Percentiles rank a stretch among this genome's conserved stretches.
phyloP scores from a whole-genome alignment of 1,140 invertebrate genomes.

The Colletes latitarsis region DNA sequence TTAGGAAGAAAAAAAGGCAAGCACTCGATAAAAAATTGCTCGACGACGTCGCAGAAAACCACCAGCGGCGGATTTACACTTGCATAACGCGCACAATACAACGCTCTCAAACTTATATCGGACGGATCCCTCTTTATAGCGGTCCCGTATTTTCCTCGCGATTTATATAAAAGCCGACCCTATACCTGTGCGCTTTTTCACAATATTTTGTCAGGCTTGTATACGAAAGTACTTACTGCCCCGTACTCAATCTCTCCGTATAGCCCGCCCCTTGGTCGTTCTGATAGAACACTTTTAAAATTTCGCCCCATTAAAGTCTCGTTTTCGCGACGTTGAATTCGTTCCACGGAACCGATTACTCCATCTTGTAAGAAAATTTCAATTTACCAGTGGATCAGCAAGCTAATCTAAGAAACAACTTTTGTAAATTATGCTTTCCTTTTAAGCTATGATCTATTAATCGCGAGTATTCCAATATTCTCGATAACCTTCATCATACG shows the following conservation, averaged over 20 bases:
- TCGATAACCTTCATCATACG: too few relatives aligned
- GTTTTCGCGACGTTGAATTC: background rate
- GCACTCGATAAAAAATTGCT: background rate
- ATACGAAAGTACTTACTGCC: slow-evolving; percentile 38
- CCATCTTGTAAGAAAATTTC: background rate
- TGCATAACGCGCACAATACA: background rate
- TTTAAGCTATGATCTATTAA: too few relatives aligned
- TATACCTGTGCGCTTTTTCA: slow-evolving; percentile 51
- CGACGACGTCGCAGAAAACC: background rate
- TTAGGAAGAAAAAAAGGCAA: too few relatives aligned
- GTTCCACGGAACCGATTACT: background rate
- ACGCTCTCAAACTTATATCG: background rate
- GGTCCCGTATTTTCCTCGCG: slow-evolving; percentile 2
- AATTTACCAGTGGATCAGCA: background rate
- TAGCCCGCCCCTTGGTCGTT: slow-evolving; percentile 32
- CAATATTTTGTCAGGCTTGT: slow-evolving; percentile 61
- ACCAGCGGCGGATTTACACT: background rate
- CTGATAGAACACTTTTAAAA: slow-evolving; percentile 4
- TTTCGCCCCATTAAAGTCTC: background rate
- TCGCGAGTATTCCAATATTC: too few relatives aligned
- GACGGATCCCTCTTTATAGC: background rate
- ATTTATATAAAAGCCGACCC: slow-evolving; percentile 25
- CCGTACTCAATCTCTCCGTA: slow-evolving; percentile 12
- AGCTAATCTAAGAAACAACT: too few relatives aligned
- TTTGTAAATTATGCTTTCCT: too few relatives aligned